Evolutionary conservation across 2,113 vertebrate species (phyloP), one percentile per base, ranked within the genome.

Genomic region (Halichoeres trimaculatus): DNA sequence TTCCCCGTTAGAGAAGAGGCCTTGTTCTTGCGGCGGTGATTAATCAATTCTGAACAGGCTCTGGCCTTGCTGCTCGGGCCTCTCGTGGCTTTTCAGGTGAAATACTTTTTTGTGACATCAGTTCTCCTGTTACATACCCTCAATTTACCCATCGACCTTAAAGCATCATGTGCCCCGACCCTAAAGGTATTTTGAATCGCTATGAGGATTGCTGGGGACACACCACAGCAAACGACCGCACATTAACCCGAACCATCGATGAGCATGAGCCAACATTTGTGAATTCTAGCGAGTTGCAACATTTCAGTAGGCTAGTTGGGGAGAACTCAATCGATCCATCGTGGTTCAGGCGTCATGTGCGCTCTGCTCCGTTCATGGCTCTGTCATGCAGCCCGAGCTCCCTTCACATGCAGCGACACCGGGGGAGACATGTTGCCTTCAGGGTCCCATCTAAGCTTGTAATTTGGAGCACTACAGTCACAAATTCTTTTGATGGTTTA

Each of bases 381-480:
- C 83, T 77, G 81, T 81, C 81, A 69, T 74, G 84, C 85, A 80
- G 78, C 62, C 60, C 26, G 20, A 78, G 54, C 71, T 68, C 75
- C 55, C 69, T 70, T 38, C 43, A 65, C 78, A 66, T 65, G 65
- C 83, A 70, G 62, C 47, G 17, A 76, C 85, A 61, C 14, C 26
- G 48, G 68, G 60, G 59, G 65, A 65, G 53, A 5, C 24, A 6
- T 76, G 89, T 0, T 65, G 84, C 85, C 13, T 91, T 91, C 84
- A 85, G 0, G 4, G 45, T 45, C 76, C 36, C 8, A 10, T 36
- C 43, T 24, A 34, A 50, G 61, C 67, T 86, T 72, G 81, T 48
- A 79, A 8, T 65, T 86, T 63, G 3, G 5, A 23, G 0, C 7
- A n/a, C 3, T 2, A 0, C n/a, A 8, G 8, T 40, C 19, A 67